Evolutionary conservation across 2,113 vertebrate genomes (phyloP).

Genomic region (Andinoacara biseriatus): DNA sequence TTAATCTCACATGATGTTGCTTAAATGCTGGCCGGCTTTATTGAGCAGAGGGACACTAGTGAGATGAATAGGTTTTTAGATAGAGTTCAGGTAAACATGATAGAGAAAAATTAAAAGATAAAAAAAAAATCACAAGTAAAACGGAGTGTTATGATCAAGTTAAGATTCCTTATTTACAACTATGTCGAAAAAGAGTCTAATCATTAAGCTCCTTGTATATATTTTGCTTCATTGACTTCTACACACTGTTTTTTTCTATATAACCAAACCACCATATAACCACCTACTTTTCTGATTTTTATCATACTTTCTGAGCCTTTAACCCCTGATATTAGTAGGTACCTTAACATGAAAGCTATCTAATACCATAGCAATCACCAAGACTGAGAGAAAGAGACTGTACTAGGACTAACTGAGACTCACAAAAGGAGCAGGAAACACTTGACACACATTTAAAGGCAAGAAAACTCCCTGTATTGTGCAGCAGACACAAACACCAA

Average conservation of each 20-base stretch:
- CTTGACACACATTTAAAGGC: too few species aligned
- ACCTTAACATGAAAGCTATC: background rate
- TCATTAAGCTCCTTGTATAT: background rate
- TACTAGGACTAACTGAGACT: background rate
- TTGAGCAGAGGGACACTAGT: background rate
- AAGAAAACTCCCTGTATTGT: too few species aligned
- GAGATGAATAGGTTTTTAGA: background rate
- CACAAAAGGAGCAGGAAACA: too few species aligned
- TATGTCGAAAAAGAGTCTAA: background rate
- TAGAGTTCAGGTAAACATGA: background rate
- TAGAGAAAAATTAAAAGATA: background rate
- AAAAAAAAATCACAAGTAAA: too few species aligned
- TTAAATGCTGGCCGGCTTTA: background rate
- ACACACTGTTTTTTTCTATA: background rate
- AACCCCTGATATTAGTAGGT: background rate
- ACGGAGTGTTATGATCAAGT: background rate
- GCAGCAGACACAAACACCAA: background rate
- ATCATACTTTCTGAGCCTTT: background rate
- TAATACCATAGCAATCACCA: too few species aligned
- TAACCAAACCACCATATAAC: background rate
- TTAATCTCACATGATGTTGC: background rate
- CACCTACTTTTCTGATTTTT: background rate
- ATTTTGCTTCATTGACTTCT: background rate
- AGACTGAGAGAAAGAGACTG: background rate
- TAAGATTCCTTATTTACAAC: background rate